Conservation (phyloP, 2,797 vertebrate species). For the Leptatherina wallacei region DNA sequence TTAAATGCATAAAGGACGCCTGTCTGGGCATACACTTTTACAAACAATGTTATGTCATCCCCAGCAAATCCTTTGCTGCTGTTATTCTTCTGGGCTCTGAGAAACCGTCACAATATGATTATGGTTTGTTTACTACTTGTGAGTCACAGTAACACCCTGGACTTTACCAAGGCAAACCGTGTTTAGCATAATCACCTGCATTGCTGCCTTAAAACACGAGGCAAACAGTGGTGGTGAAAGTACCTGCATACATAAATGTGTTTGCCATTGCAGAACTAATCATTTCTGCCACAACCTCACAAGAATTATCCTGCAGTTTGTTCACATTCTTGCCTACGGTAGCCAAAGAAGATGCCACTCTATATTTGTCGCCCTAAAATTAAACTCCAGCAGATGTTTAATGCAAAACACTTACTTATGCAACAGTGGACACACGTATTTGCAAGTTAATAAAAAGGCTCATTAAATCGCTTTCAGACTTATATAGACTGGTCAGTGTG, state of each 20-base stretch:
- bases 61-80: constrained; percentile 33
- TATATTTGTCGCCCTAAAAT: not conserved
- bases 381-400: not conserved
- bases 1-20: constrained; percentile 18
- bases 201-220: not conserved
- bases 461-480: constrained; percentile 9
- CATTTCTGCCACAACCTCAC: constrained; percentile 4
- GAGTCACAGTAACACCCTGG: constrained; percentile 40
- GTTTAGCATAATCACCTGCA: constrained; percentile 18
- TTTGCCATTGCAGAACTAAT: not conserved
- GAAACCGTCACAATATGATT: constrained; percentile 51
- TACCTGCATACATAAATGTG: constrained; percentile 6
- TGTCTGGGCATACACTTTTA: constrained; percentile 6
- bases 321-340: constrained; percentile 2
- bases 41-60: constrained; percentile 26
- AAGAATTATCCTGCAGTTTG: constrained; percentile 14
- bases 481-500: constrained; percentile 27
- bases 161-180: constrained; percentile 35
- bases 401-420: constrained; percentile 1
- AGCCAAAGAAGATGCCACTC: not conserved
- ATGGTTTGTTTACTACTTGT: constrained; percentile 54
- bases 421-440: constrained; percentile 6
- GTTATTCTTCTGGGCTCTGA: constrained; percentile 21
- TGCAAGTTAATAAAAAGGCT: constrained; percentile 19
- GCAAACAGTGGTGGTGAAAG: constrained; percentile 14